These are phyloP conservation scores for Taenioides sp. DNA, from an alignment of 2,797 vertebrate species.

Conservation along the genomic window DNA sequence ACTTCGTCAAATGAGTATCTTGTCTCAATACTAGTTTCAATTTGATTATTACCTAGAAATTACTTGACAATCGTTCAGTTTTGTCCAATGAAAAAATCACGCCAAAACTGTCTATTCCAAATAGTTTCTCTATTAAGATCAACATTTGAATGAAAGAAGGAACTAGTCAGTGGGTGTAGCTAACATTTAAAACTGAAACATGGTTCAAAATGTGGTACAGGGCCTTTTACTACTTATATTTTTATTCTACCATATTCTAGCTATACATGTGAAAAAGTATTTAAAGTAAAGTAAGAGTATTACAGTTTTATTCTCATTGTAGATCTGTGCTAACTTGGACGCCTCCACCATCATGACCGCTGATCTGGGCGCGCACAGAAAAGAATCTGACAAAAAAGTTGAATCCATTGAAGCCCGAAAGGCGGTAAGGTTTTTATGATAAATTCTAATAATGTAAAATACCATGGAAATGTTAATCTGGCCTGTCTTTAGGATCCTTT, in stretches of 20 bases:
- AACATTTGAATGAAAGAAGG: no score
- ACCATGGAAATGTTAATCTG: not conserved
- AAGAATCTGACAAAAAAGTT: slow-evolving; percentile 81
- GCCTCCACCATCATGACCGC: slow-evolving; percentile 88
- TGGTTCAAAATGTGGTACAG: not conserved
- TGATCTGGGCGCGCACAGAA: slow-evolving; percentile 73
- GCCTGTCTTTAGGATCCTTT: slow-evolving; percentile 87
- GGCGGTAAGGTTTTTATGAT: slow-evolving; percentile 65
- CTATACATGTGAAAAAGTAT: not conserved
- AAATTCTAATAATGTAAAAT: not conserved
- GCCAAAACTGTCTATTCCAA: no score
- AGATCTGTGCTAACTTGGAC: slow-evolving; percentile 97
- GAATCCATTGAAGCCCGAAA: slow-evolving; percentile 80
- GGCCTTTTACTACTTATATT: not conserved
- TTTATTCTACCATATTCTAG: not conserved
- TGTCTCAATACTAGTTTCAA: no score
- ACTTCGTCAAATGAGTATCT: no score
- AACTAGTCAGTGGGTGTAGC: no score
- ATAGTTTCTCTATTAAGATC: not conserved
- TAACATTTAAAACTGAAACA: not conserved
- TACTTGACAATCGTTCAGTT: no score
- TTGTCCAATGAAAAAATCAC: no score
- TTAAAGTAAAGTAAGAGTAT: not conserved
- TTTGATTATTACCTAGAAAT: no score
- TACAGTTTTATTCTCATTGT: slow-evolving; percentile 18